These are phyloP conservation scores for Helicoverpa assulta DNA, from an alignment of 2,888 invertebrate genomes.

Conservation along the genomic window DNA sequence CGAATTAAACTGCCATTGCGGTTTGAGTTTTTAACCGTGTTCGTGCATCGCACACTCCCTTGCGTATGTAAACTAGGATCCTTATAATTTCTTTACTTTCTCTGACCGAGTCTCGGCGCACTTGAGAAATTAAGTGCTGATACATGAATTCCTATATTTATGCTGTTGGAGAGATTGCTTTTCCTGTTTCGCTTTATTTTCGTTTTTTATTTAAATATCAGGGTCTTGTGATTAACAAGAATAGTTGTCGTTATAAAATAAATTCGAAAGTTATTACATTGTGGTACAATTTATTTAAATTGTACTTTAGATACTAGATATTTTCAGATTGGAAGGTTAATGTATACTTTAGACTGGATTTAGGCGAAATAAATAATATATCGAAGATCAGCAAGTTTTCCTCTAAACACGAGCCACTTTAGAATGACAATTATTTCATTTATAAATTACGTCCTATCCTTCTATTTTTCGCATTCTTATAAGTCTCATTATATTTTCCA, in stretches of 20 bases:
- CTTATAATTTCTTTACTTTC: constrained; percentile 64
- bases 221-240: constrained; percentile 3
- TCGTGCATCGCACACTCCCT: constrained; percentile 15
- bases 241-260: background rate
- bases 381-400: no score
- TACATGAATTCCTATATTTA: constrained; percentile 46
- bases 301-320: no score
- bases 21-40: constrained; percentile 13
- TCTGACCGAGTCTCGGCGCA: constrained; percentile 59
- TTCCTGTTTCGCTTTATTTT: constrained; percentile 38
- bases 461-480: constrained; percentile 24
- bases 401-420: no score
- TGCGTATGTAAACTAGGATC: constrained; percentile 60
- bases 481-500: constrained; percentile 83
- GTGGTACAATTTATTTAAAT: background rate
- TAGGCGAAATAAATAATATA: no score
- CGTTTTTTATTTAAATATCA: constrained; percentile 18
- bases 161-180: constrained; percentile 38
- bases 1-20: constrained; percentile 36
- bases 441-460: no score
- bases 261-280: background rate
- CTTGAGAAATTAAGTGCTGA: constrained; percentile 50
- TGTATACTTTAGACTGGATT: no score
- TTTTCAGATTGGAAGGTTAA: no score
- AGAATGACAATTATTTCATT: no score